phyloP scores from a whole-genome alignment of 2,888 invertebrate genomes.

The Anodontia alba region DNA sequence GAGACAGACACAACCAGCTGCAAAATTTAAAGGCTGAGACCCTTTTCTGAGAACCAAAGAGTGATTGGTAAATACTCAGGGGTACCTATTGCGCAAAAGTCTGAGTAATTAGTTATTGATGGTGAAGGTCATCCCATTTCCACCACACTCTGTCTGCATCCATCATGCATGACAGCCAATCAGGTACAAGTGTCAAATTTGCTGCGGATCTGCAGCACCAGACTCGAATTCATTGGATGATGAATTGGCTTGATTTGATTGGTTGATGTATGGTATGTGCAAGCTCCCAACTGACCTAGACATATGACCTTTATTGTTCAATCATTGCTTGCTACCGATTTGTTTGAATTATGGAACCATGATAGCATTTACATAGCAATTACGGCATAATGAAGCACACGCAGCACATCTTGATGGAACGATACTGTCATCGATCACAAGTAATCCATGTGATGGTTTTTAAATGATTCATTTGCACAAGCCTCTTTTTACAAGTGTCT shows the following conservation, averaged over 20 bases:
- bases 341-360: conserved; percentile 18
- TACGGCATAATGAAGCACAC: conserved; percentile 37
- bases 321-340: conserved; percentile 7
- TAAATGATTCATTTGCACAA: conserved; percentile 17
- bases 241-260: conserved; percentile 7
- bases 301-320: conserved; percentile 6
- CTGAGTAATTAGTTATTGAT: background rate
- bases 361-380: conserved; percentile 40
- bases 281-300: conserved; percentile 7
- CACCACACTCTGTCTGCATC: conserved; percentile 28
- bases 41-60: too few relatives aligned
- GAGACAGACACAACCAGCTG: too few relatives aligned
- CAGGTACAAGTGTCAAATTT: conserved; percentile 56
- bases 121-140: conserved; percentile 5
- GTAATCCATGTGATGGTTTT: background rate
- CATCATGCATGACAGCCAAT: conserved; percentile 51
- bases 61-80: too few relatives aligned
- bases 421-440: conserved; percentile 47
- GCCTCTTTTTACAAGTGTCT: conserved; percentile 8
- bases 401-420: conserved; percentile 28
- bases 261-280: conserved; percentile 17
- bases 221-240: background rate
- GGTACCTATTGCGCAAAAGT: background rate
- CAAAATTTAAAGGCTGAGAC: too few relatives aligned
- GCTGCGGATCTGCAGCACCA: conserved; percentile 31